A percentile compares a stretch with the other conserved stretches of the same genome.
phyloP scores from a whole-genome alignment of 2,113 vertebrate species.

The Odobenus rosmarus region DNA sequence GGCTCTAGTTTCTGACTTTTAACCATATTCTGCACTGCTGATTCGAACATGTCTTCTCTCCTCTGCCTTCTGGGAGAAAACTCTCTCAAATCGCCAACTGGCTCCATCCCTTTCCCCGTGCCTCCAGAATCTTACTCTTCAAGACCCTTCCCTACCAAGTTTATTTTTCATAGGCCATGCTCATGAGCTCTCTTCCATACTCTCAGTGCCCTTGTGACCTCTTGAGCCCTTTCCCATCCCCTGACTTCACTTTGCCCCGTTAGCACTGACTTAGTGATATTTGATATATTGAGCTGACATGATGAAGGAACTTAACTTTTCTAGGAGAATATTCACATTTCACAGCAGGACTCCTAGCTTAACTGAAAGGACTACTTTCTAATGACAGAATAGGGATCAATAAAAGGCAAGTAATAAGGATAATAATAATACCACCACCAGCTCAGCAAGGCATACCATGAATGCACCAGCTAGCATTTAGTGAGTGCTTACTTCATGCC shows the following conservation, averaged over 20 bases:
- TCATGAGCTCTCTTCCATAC: not conserved
- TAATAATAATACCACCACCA: not conserved
- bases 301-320: not conserved
- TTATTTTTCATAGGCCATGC: not conserved
- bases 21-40: not conserved
- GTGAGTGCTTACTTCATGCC: not conserved
- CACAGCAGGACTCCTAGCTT: not conserved
- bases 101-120: not conserved
- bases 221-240: not conserved
- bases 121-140: not conserved
- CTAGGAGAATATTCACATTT: not conserved
- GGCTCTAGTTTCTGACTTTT: not conserved
- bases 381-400: not conserved
- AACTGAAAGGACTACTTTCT: not conserved
- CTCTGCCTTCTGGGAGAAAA: not conserved
- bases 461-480: not conserved
- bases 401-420: not conserved
- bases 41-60: not conserved
- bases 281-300: not conserved
- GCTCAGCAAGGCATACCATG: not conserved
- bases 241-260: not conserved
- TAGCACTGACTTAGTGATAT: not conserved
- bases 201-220: not conserved
- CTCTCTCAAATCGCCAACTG: not conserved
- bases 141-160: not conserved